Conservation (phyloP, 2,797 vertebrate species). For the Enteromius fasciolatus region DNA sequence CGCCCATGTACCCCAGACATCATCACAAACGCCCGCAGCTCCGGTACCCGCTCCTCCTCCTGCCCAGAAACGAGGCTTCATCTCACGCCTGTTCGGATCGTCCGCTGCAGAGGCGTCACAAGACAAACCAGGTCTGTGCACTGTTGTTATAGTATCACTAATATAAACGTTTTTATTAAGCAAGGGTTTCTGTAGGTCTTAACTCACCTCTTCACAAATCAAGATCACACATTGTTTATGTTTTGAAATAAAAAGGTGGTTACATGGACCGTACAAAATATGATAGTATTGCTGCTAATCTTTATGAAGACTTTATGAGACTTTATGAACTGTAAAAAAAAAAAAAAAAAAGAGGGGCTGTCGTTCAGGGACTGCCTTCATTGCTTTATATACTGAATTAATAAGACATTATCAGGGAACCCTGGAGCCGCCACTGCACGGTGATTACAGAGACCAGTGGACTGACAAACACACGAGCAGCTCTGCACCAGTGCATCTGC, state of each 20-base stretch:
- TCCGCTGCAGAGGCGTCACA: slow-evolving; percentile 59
- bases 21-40: slow-evolving; percentile 4
- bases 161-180: background rate
- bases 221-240: no score
- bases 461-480: slow-evolving; percentile 21
- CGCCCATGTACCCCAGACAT: slow-evolving; percentile 51
- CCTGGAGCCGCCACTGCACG: background rate
- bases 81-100: slow-evolving; percentile 79
- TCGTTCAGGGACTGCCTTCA: background rate
- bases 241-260: no score
- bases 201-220: background rate
- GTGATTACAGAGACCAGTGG: slow-evolving; percentile 20
- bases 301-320: no score
- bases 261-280: background rate
- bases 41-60: slow-evolving; percentile 7
- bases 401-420: slow-evolving; percentile 16
- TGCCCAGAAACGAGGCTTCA: slow-evolving; percentile 76
- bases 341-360: background rate
- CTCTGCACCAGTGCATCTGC: slow-evolving; percentile 44
- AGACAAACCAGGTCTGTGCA: slow-evolving; percentile 70
- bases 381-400: slow-evolving; percentile 15
- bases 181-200: background rate
- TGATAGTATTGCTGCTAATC: background rate
- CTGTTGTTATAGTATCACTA: background rate
- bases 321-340: background rate